phyloP scores from a whole-genome alignment of 2,113 vertebrate species.

The Anthoscopus minutus region DNA sequence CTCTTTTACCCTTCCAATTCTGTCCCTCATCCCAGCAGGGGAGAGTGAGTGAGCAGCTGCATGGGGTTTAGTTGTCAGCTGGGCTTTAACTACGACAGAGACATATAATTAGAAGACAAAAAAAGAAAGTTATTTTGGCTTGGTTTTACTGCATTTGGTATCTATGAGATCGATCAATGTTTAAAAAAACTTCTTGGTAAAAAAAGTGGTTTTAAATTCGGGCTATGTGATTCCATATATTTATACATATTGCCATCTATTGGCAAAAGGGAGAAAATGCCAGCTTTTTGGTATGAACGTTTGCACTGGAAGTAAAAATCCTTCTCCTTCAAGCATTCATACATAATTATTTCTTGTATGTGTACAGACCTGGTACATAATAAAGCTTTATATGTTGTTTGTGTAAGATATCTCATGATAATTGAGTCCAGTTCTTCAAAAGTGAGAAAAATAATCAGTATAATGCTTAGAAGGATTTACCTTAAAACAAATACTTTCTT shows the following conservation, averaged over 20 bases:
- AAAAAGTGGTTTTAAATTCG: neutral
- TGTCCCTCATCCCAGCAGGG: too few species aligned
- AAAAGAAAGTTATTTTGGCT: neutral
- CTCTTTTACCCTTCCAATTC: neutral
- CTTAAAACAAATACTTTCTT: neutral
- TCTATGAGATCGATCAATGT: constrained; percentile 33
- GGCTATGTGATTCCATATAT: neutral
- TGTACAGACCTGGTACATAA: neutral
- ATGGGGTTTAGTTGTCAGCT: neutral
- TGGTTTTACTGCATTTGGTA: constrained; percentile 33
- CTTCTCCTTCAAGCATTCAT: neutral
- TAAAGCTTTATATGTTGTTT: neutral
- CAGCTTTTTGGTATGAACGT: neutral
- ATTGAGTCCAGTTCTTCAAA: neutral
- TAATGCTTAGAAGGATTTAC: neutral
- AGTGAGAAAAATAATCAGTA: neutral
- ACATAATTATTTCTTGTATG: neutral
- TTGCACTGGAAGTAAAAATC: neutral
- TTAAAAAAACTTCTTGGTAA: constrained; percentile 18
- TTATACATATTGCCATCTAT: constrained; percentile 69
- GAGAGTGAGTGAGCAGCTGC: neutral
- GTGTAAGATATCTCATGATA: neutral
- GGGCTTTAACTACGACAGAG: neutral
- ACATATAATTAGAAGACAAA: neutral
- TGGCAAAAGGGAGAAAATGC: neutral